phyloP scores from a whole-genome alignment of 2,113 vertebrate genomes.

The Alexandromys fortis region DNA sequence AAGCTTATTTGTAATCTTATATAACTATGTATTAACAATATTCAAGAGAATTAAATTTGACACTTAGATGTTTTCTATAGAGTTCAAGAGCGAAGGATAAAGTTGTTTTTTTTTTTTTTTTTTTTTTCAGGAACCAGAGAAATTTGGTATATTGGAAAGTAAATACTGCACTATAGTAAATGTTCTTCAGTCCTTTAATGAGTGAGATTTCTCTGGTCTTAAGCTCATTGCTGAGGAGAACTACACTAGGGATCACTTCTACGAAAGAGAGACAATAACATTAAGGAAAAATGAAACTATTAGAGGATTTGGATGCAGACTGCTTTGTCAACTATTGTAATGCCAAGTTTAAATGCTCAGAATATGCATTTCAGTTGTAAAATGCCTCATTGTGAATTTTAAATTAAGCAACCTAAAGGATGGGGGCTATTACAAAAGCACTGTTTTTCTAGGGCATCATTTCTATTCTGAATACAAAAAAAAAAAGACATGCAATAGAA shows the following conservation, averaged over 20 bases:
- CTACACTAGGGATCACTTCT: neutral
- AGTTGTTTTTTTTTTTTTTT: neutral
- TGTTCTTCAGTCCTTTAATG: constrained; percentile 21
- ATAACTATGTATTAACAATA: neutral
- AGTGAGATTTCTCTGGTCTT: constrained; percentile 52
- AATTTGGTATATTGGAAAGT: neutral
- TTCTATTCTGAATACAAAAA: neutral
- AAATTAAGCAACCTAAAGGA: constrained; percentile 7
- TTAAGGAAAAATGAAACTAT: constrained; percentile 48
- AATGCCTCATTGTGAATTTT: constrained; percentile 19
- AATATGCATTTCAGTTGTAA: constrained; percentile 45
- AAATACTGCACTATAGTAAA: neutral
- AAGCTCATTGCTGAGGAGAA: neutral
- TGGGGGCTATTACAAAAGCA: neutral
- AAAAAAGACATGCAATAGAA: neutral
- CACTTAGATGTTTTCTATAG: constrained; percentile 26
- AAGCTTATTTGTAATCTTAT: neutral
- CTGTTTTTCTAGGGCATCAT: neutral
- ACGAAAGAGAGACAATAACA: neutral
- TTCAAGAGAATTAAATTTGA: neutral
- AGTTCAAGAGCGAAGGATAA: neutral
- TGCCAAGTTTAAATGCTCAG: neutral
- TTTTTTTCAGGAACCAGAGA: neutral
- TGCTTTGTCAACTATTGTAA: constrained; percentile 42
- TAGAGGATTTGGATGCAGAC: constrained; percentile 46